Evolutionary conservation across 1,140 invertebrate species (phyloP).

Genomic region (Nymphalis io): DNA sequence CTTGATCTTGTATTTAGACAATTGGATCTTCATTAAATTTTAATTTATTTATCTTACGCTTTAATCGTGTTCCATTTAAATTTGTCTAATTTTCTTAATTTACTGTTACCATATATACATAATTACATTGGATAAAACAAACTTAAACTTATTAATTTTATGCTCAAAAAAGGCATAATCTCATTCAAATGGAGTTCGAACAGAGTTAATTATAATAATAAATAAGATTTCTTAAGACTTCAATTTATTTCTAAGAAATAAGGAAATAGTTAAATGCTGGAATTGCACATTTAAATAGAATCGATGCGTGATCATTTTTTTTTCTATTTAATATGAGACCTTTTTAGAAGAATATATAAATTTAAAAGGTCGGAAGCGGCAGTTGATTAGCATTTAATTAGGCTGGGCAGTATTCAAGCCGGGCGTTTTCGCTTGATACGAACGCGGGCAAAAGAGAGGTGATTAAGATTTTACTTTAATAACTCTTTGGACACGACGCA

Average conservation of each 20-base stretch:
- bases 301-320: background rate
- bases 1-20: constrained; percentile 24
- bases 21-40: constrained; percentile 24
- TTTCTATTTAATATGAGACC: background rate
- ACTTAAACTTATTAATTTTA: too few relatives aligned
- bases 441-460: background rate
- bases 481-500: background rate
- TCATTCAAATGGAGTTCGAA: too few relatives aligned
- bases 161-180: too few relatives aligned
- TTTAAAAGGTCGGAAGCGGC: background rate
- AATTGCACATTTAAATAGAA: background rate
- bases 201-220: too few relatives aligned
- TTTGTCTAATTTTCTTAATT: background rate
- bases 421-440: background rate
- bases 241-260: too few relatives aligned
- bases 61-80: background rate
- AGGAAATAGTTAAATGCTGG: too few relatives aligned
- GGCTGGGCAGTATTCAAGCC: background rate
- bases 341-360: background rate
- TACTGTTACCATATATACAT: too few relatives aligned
- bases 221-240: too few relatives aligned
- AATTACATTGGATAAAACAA: background rate
- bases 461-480: constrained; percentile 14
- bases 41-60: constrained; percentile 2
- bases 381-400: background rate